Evolutionary conservation across 2,888 invertebrate genomes (phyloP).

Genomic region (Xestoiulus laeticollis): DNA sequence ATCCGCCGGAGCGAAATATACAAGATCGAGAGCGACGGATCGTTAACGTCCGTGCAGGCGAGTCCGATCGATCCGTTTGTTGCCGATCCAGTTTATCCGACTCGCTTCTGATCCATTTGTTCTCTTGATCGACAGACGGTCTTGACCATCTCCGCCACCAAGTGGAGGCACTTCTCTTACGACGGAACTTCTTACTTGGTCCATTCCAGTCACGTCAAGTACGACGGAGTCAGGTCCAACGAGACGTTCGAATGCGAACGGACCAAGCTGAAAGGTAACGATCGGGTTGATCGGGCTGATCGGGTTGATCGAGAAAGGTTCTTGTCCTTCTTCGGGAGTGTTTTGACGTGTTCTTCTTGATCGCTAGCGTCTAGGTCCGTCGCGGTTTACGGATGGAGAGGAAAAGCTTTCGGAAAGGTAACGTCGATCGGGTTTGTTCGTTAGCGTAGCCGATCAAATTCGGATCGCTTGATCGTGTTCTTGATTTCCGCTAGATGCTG

Average conservation of each 20-base stretch:
- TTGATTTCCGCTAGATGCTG: background rate
- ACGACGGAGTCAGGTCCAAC: background rate
- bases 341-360: background rate
- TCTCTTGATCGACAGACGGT: background rate
- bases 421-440: background rate
- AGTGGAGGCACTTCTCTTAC: slow-evolving; percentile 52
- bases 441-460: background rate
- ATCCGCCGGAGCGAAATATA: slow-evolving; percentile 44
- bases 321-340: background rate
- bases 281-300: background rate
- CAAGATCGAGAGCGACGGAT: slow-evolving; percentile 15
- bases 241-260: background rate
- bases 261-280: slow-evolving; percentile 34
- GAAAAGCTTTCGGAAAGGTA: slow-evolving; percentile 45
- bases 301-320: background rate
- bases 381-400: slow-evolving; percentile 50
- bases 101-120: background rate
- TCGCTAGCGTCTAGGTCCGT: slow-evolving; percentile 36
- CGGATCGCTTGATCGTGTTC: background rate
- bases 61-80: background rate
- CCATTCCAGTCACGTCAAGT: slow-evolving; percentile 48
- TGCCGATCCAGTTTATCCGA: no score
- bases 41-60: slow-evolving; percentile 45
- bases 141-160: slow-evolving; percentile 51
- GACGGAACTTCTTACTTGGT: slow-evolving; percentile 29